A percentile compares a stretch with the other conserved stretches of the same genome.
phyloP scores from a whole-genome alignment of 2,888 invertebrate species.

The Leptinotarsa peninsularis region DNA sequence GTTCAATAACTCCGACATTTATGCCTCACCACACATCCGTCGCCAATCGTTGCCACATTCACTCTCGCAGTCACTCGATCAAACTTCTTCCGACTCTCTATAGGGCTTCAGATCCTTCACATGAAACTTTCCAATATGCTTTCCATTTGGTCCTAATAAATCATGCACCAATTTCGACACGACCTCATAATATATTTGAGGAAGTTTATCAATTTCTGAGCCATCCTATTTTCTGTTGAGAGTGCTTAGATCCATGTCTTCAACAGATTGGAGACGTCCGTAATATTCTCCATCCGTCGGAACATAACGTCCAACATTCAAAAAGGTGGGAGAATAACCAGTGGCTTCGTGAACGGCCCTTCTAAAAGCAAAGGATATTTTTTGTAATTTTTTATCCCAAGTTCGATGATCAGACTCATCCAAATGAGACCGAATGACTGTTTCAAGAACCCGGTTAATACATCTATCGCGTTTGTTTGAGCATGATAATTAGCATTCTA shows the following conservation, averaged over 20 bases:
- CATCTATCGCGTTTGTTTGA: neutral
- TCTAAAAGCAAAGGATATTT: constrained; percentile 37
- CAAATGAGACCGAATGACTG: neutral
- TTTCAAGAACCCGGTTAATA: neutral
- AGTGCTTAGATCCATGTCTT: constrained; percentile 7
- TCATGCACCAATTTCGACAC: constrained; percentile 26
- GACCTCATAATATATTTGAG: constrained; percentile 19
- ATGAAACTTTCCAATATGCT: constrained; percentile 9
- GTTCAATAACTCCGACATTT: too few relatives aligned
- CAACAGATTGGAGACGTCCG: constrained; percentile 20
- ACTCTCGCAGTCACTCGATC: neutral
- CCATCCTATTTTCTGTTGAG: constrained; percentile 13
- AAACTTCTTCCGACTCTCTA: constrained; percentile 9
- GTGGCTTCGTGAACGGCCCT: constrained; percentile 42
- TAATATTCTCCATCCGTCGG: constrained; percentile 30
- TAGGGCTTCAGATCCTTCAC: constrained; percentile 23
- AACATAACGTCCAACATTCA: constrained; percentile 26
- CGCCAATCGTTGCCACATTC: constrained; percentile 12
- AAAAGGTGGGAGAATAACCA: constrained; percentile 34
- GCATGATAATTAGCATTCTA: neutral
- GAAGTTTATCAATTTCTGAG: constrained; percentile 23
- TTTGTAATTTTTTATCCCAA: constrained; percentile 26
- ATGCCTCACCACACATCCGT: too few relatives aligned
- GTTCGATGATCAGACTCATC: neutral
- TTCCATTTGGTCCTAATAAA: constrained; percentile 7